Evolutionary conservation across 1,140 invertebrate species (phyloP), one percentile per base, ranked within the genome.

Genomic region (Drosophila repleta): DNA sequence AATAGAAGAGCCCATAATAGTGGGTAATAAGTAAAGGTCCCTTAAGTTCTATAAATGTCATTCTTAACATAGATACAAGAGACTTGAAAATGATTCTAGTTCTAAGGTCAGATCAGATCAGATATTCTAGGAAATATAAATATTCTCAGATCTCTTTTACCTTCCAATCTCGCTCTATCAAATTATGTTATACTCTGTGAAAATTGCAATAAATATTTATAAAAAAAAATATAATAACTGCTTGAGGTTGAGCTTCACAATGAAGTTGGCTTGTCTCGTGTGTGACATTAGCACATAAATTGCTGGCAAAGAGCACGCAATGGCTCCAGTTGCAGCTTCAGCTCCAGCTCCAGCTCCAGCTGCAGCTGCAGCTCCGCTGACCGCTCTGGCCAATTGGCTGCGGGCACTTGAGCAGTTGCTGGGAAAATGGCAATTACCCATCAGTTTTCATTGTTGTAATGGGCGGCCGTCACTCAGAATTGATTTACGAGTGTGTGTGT

Each of bases 401-500:
- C 56, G 39, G 39, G 70, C 65, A 71, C 45, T 71, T 52, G 61
- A 65, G 45, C 24, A 57, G 58, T 62, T 85, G 71, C 64, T 87
- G 83, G 83, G 78, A 88, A 88, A 87, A 75, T 85, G 46, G 82
- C 81, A 87, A 77, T 80, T 81, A 79, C 69, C 55, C 66, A 80
- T 85, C 83, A 76, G 79, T 82, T 88, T 88, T 75, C 83, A 87
- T 87, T 85, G 82, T 88, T 75, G 83, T 68, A 84, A 76, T 68
- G 62, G 55, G 75, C 63, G 65, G 45, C 61, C 69, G 81, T 79
- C 78, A 70, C 63, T 73, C 37, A 43, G 73, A 88, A 87, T 87
- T 87, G 79, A 91, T 92, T 84, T 80, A 87, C 78, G 83, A 67
- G 61, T 93, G 85, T 55, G 60, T 43, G 61, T 93, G 85, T 55